Evolutionary conservation across 1,140 invertebrate genomes (phyloP).

Genomic region (Zaprionus taronus): DNA sequence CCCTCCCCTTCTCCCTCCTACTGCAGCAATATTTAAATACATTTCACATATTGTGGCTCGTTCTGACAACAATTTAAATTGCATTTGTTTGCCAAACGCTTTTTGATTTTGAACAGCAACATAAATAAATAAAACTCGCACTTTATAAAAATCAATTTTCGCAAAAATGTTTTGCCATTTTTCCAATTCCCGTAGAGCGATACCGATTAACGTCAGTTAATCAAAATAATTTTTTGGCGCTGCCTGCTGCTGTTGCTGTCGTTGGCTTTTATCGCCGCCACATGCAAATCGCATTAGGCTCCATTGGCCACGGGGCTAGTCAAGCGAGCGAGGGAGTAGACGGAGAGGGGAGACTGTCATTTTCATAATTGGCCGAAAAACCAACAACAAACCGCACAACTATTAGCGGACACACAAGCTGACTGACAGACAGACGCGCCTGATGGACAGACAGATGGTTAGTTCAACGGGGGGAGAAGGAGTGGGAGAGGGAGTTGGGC

Average conservation of each 20-base stretch:
- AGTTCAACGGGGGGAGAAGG: background rate
- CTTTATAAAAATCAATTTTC: slow-evolving; percentile 58
- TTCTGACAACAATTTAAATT: slow-evolving; percentile 52
- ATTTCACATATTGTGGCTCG: slow-evolving; percentile 17
- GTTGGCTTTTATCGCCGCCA: slow-evolving; percentile 31
- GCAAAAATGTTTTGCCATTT: slow-evolving; percentile 21
- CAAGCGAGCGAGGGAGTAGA: background rate
- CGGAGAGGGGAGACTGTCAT: slow-evolving; percentile 54
- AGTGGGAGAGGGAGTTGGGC: background rate
- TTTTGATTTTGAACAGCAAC: slow-evolving; percentile 71
- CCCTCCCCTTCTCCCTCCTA: background rate
- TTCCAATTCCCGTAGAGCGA: background rate
- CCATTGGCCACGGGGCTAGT: slow-evolving; percentile 21
- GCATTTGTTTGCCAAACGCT: slow-evolving; percentile 66
- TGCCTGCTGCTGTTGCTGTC: slow-evolving; percentile 1
- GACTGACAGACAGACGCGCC: slow-evolving; percentile 34
- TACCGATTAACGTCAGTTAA: slow-evolving; percentile 51
- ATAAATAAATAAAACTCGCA: slow-evolving; percentile 66
- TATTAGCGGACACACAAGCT: slow-evolving; percentile 64
- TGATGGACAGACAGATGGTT: slow-evolving; percentile 35
- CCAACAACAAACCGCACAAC: slow-evolving; percentile 72
- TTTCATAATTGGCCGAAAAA: slow-evolving; percentile 80
- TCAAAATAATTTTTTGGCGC: slow-evolving; percentile 48
- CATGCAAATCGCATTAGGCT: slow-evolving; percentile 54
- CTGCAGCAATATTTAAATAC: slow-evolving; percentile 1